These are phyloP conservation scores for Lepilemur ruficaudatus DNA, from an alignment of 2,797 vertebrate genomes.

Conservation along the genomic window DNA sequence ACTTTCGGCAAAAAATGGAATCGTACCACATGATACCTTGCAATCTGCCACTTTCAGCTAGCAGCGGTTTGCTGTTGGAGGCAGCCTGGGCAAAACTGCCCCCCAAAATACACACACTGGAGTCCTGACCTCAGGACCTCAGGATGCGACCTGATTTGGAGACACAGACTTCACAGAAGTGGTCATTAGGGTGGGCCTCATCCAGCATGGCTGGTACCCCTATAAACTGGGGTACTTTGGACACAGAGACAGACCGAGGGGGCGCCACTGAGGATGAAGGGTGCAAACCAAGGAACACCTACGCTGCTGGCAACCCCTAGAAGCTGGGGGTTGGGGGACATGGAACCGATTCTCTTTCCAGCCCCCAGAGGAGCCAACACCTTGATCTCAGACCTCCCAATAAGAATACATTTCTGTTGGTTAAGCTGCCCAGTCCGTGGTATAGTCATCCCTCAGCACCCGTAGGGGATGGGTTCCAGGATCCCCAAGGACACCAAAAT, in stretches of 20 bases:
- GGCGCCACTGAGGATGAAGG: not conserved
- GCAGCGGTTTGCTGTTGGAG: fast-evolving
- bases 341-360: not conserved
- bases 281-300: not conserved
- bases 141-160: not conserved
- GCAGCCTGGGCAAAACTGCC: no score
- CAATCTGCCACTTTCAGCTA: no score
- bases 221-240: not conserved
- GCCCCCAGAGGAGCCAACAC: not conserved
- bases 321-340: not conserved
- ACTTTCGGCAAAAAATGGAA: not conserved
- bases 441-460: no score
- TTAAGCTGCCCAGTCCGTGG: fast-evolving
- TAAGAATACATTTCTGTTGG: not conserved
- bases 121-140: not conserved
- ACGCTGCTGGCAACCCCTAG: not conserved
- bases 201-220: not conserved
- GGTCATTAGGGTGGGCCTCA: not conserved
- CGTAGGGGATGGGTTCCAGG: not conserved
- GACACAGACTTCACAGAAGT: not conserved
- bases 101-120: no score
- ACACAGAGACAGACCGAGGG: not conserved
- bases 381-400: not conserved
- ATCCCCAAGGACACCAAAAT: not conserved
- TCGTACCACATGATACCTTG: no score